These are phyloP conservation scores for Temnopleurus reevesii DNA, from an alignment of 53 echinoderm and acorn worm genomes.

Conservation along the genomic window DNA sequence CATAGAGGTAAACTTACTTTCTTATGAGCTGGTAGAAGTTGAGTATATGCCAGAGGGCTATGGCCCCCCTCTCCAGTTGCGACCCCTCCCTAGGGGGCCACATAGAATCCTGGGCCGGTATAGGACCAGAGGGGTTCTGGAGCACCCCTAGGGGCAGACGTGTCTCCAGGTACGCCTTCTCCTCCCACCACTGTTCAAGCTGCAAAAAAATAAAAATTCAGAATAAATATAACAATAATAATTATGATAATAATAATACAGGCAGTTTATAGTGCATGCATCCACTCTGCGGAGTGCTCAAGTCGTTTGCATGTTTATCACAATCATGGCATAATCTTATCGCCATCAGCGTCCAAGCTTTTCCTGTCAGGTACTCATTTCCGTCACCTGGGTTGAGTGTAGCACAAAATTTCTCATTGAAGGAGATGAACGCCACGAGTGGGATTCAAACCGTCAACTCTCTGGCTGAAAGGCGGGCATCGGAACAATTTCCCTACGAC, in stretches of 20 bases:
- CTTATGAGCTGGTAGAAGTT: constrained; percentile 61
- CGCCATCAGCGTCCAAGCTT: too few species aligned
- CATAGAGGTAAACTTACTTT: constrained; percentile 69
- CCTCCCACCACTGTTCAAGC: constrained; percentile 90
- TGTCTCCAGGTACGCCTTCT: constrained; percentile 72
- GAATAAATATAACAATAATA: too few species aligned
- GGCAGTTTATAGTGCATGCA: too few species aligned
- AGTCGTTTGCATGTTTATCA: not conserved
- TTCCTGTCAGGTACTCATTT: too few species aligned
- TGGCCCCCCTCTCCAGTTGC: constrained; percentile 74
- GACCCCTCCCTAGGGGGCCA: constrained; percentile 82
- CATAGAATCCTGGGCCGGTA: constrained; percentile 52
- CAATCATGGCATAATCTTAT: too few species aligned
- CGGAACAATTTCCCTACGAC: too few species aligned
- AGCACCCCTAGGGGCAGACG: constrained; percentile 69
- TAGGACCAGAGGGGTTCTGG: constrained; percentile 67
- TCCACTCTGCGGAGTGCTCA: not conserved
- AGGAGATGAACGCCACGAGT: too few species aligned
- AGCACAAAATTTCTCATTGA: too few species aligned
- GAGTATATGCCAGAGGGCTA: constrained; percentile 61
- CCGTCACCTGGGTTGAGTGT: not conserved
- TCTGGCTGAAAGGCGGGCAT: too few species aligned
- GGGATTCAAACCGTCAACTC: too few species aligned
- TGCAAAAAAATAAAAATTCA: not conserved
- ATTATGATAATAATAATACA: too few species aligned